Percentiles rank a stretch among this genome's conserved stretches.
These are phyloP conservation scores for Tachysurus vachellii DNA, from an alignment of 2,113 vertebrate genomes.

Conservation along the genomic window DNA sequence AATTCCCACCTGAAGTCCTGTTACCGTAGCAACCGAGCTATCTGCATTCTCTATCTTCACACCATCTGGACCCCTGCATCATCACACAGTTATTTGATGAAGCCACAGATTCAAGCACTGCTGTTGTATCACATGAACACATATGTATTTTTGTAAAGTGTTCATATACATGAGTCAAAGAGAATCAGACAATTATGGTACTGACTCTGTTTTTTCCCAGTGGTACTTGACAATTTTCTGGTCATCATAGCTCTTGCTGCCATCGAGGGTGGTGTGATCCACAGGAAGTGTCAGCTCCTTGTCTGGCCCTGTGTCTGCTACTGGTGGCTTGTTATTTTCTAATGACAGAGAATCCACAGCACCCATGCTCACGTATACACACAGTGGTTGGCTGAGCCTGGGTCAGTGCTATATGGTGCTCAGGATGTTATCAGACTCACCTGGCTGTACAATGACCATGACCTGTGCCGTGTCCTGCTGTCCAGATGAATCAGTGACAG, in stretches of 20 bases:
- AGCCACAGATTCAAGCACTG: not conserved
- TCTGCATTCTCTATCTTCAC: slow-evolving; percentile 91
- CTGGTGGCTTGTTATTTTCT: slow-evolving; percentile 97
- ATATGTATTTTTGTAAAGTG: not conserved
- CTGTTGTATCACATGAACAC: not conserved
- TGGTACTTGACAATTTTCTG: slow-evolving; percentile 89
- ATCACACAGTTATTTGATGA: slow-evolving; percentile 7
- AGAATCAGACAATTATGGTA: slow-evolving; percentile 20
- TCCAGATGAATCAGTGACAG: slow-evolving; percentile 89
- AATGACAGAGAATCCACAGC: slow-evolving; percentile 18
- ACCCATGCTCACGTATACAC: not conserved
- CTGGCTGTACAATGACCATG: slow-evolving; percentile 95
- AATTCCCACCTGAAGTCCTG: slow-evolving; percentile 85
- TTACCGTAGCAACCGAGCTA: slow-evolving; percentile 84
- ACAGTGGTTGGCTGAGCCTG: not conserved
- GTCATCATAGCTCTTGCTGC: slow-evolving; percentile 92
- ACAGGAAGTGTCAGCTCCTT: slow-evolving; percentile 95
- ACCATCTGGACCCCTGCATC: slow-evolving; percentile 84
- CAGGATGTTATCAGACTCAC: slow-evolving; percentile 65
- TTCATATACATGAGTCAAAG: not conserved
- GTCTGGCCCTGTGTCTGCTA: slow-evolving; percentile 92
- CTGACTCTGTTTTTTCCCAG: slow-evolving; percentile 89
- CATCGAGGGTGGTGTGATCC: slow-evolving; percentile 90
- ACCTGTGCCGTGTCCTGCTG: slow-evolving; percentile 92
- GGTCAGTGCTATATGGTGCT: not conserved